Base-by-base conservation (phyloP, 2,888 invertebrate genomes). In the Drosophila cracens region DNA sequence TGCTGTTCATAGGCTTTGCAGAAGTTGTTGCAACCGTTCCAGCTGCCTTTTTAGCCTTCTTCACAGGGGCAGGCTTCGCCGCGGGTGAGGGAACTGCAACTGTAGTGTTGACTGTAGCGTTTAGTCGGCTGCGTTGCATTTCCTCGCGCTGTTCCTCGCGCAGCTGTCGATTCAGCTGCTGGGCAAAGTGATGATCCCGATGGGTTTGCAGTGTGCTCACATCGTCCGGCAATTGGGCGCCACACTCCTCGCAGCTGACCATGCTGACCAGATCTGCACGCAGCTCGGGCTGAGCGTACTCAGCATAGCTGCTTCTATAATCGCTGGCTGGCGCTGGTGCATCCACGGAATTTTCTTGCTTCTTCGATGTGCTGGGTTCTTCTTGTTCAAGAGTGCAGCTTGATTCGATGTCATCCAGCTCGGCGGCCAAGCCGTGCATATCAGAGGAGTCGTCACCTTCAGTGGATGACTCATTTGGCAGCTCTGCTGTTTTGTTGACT, bases 151-250 rank as follows among this genome's bases (percentile, higher is more conserved):
- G 92, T 68, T 90, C 90, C 25, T 68, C 80, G 61, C 94, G 93
- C 68, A 95, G 94, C 90, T 95, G 94, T 40, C 95, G 94, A 82
- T 95, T 95, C 13, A 97, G 90, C 79, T 95, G 94, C 67, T 95
- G 92, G 0, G 97, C 97, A 61, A 95, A 93, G 92, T 97, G 97
- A 86, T 95, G 96, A 91, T 97, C 98, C 18, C 95, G 92, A 92
- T 98, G 98, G 68, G 95, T 95, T 38, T 94, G 94, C 67, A 96
- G 92, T 0, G 81, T 70, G 13, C 48, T 68, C 70, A 95, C 94
- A 90, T 94, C 93, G 2, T 94, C 91, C 0, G 89, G 79, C 85
- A 97, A 93, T 51, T 92, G 90, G 89, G 95, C 94, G 7, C 94
- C 94, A 92, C 98, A 98, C 87, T 96, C 94, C 3, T 94, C 91